Evolutionary conservation across 2,797 vertebrate species (phyloP).

Genomic region (Sandelia bainsii): DNA sequence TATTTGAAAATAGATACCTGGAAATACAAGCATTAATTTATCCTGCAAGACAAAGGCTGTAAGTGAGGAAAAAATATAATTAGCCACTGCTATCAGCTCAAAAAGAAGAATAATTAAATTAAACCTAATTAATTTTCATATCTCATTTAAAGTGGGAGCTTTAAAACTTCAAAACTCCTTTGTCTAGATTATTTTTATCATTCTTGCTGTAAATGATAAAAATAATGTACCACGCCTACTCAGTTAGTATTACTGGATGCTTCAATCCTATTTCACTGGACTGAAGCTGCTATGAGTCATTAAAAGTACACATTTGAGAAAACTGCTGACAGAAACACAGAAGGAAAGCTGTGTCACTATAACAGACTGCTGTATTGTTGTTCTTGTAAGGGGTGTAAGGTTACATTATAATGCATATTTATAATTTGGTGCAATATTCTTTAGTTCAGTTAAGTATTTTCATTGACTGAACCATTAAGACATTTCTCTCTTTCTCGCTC

Average conservation of each 20-base stretch:
- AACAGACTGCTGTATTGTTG: constrained; percentile 2
- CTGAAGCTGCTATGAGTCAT: background rate
- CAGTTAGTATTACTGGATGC: background rate
- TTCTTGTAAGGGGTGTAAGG: background rate
- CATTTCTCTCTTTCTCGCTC: constrained; percentile 11
- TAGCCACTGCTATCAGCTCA: constrained; percentile 15
- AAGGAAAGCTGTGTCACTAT: constrained; percentile 5
- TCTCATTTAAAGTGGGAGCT: constrained; percentile 1
- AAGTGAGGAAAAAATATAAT: constrained; percentile 15
- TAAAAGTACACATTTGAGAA: constrained; percentile 5
- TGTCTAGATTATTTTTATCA: constrained; percentile 10
- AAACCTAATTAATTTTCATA: background rate
- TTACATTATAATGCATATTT: constrained; percentile 12
- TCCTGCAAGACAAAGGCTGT: constrained; percentile 8
- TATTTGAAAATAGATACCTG: constrained; percentile 18
- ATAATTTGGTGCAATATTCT: constrained; percentile 7
- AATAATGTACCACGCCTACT: constrained; percentile 1
- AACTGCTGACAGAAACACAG: background rate
- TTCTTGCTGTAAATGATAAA: constrained; percentile 13
- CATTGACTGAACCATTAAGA: constrained; percentile 4
- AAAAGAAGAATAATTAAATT: constrained; percentile 20
- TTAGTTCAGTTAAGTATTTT: background rate
- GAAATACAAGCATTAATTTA: constrained; percentile 14
- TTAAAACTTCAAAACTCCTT: constrained; percentile 24
- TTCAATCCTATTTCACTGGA: constrained; percentile 5